Conservation (phyloP, 2,797 vertebrate species). For the Telmatherina bonti region DNA sequence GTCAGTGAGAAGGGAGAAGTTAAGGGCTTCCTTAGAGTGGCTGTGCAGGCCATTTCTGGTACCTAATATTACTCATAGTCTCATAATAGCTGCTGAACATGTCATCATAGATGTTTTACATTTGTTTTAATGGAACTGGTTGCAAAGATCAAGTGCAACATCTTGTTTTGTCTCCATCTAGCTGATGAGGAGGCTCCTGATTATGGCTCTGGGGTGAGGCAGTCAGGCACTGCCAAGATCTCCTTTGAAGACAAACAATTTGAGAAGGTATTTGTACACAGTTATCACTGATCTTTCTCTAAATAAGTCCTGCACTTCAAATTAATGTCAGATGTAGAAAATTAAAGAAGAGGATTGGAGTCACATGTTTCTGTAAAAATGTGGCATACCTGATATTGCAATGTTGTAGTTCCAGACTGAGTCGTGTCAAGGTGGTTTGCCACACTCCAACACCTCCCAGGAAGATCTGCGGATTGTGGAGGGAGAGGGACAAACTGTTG, state of each 20-base stretch:
- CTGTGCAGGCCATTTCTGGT: slow-evolving; percentile 98
- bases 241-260: slow-evolving; percentile 98
- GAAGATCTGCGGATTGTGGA: slow-evolving; percentile 97
- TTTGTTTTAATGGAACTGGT: neutral
- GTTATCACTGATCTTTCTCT: neutral
- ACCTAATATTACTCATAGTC: slow-evolving; percentile 28
- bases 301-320: neutral
- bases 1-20: slow-evolving; percentile 98
- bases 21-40: slow-evolving; percentile 96
- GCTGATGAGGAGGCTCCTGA: slow-evolving; percentile 98
- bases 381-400: neutral
- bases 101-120: neutral
- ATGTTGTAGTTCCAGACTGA: slow-evolving; percentile 92
- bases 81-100: neutral
- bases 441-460: slow-evolving; percentile 92
- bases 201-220: slow-evolving; percentile 95
- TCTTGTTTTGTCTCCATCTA: slow-evolving; percentile 60
- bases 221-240: slow-evolving; percentile 96
- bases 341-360: neutral
- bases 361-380: neutral
- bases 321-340: neutral
- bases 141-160: neutral
- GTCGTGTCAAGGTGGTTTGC: slow-evolving; percentile 85
- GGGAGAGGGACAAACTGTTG: slow-evolving; percentile 91
- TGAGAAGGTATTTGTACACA: slow-evolving; percentile 87